These are phyloP conservation scores for Pollimyrus isidori DNA, from an alignment of 2,113 vertebrate species.

Conservation along the genomic window DNA sequence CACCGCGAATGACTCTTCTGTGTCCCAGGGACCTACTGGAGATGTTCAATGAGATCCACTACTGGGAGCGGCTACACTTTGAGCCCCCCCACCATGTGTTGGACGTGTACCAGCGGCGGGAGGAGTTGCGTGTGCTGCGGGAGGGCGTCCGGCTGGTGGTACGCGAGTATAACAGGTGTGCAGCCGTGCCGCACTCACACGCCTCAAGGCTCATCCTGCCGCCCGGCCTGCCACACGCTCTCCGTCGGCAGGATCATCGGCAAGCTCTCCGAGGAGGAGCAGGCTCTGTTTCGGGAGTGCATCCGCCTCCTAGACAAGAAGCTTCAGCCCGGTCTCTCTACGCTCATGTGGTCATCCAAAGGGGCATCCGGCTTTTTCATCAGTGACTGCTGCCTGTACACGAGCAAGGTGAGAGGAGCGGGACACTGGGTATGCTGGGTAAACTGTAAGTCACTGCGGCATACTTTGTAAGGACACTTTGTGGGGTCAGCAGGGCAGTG, in stretches of 20 bases:
- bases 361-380: conserved; percentile 62
- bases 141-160: conserved; percentile 68
- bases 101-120: conserved; percentile 59
- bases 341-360: conserved; percentile 67
- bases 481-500: neutral
- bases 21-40: conserved; percentile 58
- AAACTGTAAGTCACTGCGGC: neutral
- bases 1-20: neutral
- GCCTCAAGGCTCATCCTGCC: neutral
- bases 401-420: conserved; percentile 65
- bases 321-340: conserved; percentile 72
- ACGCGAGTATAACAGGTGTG: conserved; percentile 74
- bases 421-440: neutral
- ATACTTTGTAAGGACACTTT: neutral
- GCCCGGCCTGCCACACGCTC: neutral
- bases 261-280: conserved; percentile 62
- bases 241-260: conserved; percentile 59
- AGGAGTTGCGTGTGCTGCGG: conserved; percentile 62
- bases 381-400: conserved; percentile 64
- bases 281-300: conserved; percentile 67
- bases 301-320: conserved; percentile 69
- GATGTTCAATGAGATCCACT: conserved; percentile 70
- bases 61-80: conserved; percentile 72
- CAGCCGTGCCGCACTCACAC: accelerated
- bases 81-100: conserved; percentile 67